A percentile compares a stretch with the other conserved stretches of the same genome.
Evolutionary conservation across 2,888 invertebrate genomes (phyloP).

Genomic region (Mesorhabditis sp.): DNA sequence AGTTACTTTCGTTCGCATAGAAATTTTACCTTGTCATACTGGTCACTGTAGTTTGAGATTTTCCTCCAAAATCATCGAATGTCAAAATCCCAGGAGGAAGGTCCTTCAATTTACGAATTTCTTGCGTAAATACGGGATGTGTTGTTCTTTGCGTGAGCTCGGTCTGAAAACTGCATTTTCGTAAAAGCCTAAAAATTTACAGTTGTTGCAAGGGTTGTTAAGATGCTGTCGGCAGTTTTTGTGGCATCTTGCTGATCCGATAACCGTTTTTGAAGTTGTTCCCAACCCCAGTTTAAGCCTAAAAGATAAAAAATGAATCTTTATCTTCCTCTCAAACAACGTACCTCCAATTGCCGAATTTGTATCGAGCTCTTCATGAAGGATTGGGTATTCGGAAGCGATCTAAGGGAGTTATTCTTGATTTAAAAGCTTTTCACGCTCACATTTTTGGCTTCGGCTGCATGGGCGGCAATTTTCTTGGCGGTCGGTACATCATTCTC

Average conservation of each 20-base stretch:
- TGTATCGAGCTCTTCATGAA: background rate
- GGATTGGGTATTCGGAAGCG: slow-evolving; percentile 1
- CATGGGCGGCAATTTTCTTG: background rate
- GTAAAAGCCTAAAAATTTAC: too few relatives aligned
- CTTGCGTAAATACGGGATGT: background rate
- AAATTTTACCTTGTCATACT: too few relatives aligned
- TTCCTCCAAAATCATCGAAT: too few relatives aligned
- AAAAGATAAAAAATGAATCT: background rate
- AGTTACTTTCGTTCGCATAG: too few relatives aligned
- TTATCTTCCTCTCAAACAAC: background rate
- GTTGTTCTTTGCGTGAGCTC: background rate
- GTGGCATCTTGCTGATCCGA: background rate
- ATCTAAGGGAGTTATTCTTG: background rate
- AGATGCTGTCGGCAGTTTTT: background rate
- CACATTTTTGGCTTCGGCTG: slow-evolving; percentile 9
- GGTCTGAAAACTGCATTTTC: too few relatives aligned
- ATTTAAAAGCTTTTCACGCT: background rate
- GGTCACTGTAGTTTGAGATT: too few relatives aligned
- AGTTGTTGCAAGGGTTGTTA: too few relatives aligned
- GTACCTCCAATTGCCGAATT: background rate
- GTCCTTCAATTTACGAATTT: background rate
- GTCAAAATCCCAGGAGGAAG: background rate
- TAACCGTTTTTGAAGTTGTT: background rate
- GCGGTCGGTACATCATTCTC: background rate
- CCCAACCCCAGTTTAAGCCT: background rate